Base-by-base conservation (phyloP, 2,113 vertebrate species). In the Heteronetta atricapilla region DNA sequence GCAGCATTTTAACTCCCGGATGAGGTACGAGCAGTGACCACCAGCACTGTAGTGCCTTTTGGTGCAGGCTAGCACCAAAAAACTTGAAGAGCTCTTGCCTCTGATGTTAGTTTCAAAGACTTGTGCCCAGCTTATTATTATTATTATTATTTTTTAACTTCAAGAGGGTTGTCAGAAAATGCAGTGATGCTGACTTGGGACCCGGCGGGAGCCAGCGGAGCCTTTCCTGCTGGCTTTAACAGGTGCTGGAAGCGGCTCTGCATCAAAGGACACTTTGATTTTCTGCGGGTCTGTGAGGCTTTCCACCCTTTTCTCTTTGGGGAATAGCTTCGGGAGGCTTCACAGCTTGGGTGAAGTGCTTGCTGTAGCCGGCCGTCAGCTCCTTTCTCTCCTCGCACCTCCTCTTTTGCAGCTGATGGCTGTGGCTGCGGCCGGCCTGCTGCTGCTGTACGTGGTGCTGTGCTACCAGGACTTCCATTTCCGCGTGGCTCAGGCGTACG, bases 391-490 rank as follows among this genome's bases (percentile, higher is more conserved):
- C 79, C 60, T 82, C 67, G 18, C 29, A 28, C 34, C 42, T 62
- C 59, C 48, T 89, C 76, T 67, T 93, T 94, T 72, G 19, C 53
- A 98, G 97, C 4, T 97, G 74, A 68, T 95, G 95, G 76, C 96
- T 75, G 56, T 93, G 42, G 52, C 85, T 76, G 87, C 67, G 5
- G 29, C 94, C 14, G 20, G 87, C 56, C 60, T 97, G 34, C 86
- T 96, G 40, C 83, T 98, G 56, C 87, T 98, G 33, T 97, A 97
- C 44, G 96, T 97, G 44, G 73, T 9, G 3, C 83, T 98, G 31
- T 96, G 63, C 82, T 94, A 91, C 0, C 40, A 98, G 84, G 93
- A 79, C 52, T 98, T 98, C 93, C 97, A 98, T 74, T 98, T 98
- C 94, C 97, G 86, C 0, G 94, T 98, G 88, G 95, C 92, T 62